Conservation (phyloP, 2,888 invertebrate species). For the Andricus quercusramuli region DNA sequence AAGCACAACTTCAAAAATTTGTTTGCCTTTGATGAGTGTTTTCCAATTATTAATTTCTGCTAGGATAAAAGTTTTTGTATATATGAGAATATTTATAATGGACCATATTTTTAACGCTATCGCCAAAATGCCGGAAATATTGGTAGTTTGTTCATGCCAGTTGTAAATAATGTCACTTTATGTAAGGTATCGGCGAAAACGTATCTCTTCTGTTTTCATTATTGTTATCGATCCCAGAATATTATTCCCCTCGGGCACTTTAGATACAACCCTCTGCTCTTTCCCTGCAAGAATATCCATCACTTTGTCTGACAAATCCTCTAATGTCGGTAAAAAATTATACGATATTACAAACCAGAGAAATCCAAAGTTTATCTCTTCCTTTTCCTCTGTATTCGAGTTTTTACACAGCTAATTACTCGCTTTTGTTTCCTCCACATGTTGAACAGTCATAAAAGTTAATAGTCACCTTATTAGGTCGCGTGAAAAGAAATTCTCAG, state of each 20-base stretch:
- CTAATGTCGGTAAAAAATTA: constrained; percentile 16
- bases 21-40: no score
- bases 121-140: not conserved
- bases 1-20: no score
- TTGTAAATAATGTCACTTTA: not conserved
- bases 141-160: not conserved
- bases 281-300: not conserved
- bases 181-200: not conserved
- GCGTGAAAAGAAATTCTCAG: not conserved
- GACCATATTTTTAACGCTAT: not conserved
- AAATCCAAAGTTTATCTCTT: not conserved
- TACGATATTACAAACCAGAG: constrained; percentile 12
- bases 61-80: no score
- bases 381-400: not conserved
- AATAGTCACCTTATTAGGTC: not conserved
- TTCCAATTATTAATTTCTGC: no score
- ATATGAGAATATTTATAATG: not conserved
- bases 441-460: constrained; percentile 13
- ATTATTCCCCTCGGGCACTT: constrained; percentile 22
- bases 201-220: constrained; percentile 16
- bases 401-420: not conserved
- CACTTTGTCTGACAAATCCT: constrained; percentile 19
- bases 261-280: constrained; percentile 19
- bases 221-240: constrained; percentile 13
- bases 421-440: constrained; percentile 8